Evolutionary conservation across 2,113 vertebrate species (phyloP).

Genomic region (Sinocyclocheilus anshuiensis): DNA sequence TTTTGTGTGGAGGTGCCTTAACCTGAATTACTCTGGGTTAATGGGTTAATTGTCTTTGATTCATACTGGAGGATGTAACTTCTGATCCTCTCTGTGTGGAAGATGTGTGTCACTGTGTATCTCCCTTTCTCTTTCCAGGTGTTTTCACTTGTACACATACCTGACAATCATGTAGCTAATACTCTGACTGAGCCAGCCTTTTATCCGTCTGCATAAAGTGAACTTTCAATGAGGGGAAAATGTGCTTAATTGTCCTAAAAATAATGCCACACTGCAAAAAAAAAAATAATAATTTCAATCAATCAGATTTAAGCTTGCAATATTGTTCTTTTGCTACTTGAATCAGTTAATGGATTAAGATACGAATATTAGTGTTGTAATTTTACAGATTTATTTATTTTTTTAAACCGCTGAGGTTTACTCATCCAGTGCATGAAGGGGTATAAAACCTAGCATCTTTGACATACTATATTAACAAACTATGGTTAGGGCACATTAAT

Average conservation of each 20-base stretch:
- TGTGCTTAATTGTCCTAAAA: background rate
- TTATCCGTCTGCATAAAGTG: background rate
- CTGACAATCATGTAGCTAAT: background rate
- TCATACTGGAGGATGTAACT: background rate
- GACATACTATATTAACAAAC: no score
- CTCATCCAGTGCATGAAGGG: no score
- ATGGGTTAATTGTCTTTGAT: constrained; percentile 25
- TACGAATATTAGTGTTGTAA: no score
- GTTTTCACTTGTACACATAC: background rate
- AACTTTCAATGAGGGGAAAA: background rate
- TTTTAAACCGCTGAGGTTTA: no score
- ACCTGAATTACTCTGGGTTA: constrained; percentile 25
- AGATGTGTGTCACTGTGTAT: background rate
- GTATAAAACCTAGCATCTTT: no score
- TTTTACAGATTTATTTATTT: no score
- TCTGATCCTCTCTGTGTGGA: constrained; percentile 1
- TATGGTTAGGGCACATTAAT: no score
- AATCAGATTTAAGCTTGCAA: background rate
- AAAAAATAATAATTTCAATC: background rate
- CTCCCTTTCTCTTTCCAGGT: background rate
- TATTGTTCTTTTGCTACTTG: background rate
- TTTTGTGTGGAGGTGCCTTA: constrained; percentile 1
- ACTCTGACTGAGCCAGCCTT: background rate
- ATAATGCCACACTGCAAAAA: background rate
- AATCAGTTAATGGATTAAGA: no score